phyloP scores from a whole-genome alignment of 2,888 invertebrate species.

The Sminthurinus aureus region DNA sequence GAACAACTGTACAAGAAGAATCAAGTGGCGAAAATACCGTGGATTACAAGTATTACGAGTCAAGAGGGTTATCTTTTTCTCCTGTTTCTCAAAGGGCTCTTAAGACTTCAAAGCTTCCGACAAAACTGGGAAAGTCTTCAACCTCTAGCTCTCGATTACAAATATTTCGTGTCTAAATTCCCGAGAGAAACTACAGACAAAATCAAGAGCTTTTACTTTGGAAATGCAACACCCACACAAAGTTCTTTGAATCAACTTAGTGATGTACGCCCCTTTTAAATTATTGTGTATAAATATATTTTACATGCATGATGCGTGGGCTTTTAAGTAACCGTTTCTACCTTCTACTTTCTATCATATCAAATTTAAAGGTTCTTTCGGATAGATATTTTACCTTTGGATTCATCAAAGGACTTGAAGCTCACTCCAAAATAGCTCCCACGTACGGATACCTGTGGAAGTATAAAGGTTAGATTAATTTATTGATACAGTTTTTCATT shows the following conservation, averaged over 20 bases:
- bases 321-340: not conserved
- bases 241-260: constrained; percentile 31
- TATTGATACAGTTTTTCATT: too few relatives aligned
- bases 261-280: constrained; percentile 3
- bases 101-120: constrained; percentile 21
- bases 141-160: constrained; percentile 36
- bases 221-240: constrained; percentile 33
- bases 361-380: constrained; percentile 15
- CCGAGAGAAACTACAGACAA: constrained; percentile 29
- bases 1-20: constrained; percentile 44
- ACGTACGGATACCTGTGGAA: constrained; percentile 52
- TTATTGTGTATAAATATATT: not conserved
- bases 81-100: constrained; percentile 34
- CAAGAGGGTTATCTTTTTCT: constrained; percentile 54
- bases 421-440: constrained; percentile 44
- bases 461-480: constrained; percentile 40
- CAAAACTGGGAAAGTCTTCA: constrained; percentile 40
- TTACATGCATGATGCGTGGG: not conserved
- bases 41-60: constrained; percentile 51
- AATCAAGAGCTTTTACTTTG: constrained; percentile 42
- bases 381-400: constrained; percentile 31
- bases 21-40: constrained; percentile 48
- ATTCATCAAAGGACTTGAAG: constrained; percentile 22
- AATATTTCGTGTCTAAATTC: constrained; percentile 22
- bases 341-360: not conserved